Conservation (phyloP, 2,797 vertebrate genomes). For the Phataginus tetradactyla region DNA sequence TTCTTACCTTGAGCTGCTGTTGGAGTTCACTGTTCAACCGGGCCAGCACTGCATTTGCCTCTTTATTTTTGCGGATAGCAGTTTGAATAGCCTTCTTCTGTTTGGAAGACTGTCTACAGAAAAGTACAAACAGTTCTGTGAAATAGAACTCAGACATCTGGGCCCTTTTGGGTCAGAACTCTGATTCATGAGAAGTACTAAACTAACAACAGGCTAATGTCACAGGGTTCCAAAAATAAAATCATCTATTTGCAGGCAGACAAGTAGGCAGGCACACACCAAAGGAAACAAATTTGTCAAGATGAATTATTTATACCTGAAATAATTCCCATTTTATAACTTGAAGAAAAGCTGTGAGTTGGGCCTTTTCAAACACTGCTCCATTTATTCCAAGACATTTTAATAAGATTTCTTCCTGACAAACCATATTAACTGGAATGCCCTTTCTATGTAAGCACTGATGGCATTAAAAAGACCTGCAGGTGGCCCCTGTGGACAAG, state of each 20-base stretch:
- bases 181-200: neutral
- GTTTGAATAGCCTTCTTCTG: conserved; percentile 97
- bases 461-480: conserved; percentile 55
- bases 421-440: conserved; percentile 62
- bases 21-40: conserved; percentile 98
- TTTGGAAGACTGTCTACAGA: conserved; percentile 91
- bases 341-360: conserved; percentile 63
- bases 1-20: conserved; percentile 96
- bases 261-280: neutral
- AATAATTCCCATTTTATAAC: conserved; percentile 62
- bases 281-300: conserved; percentile 65
- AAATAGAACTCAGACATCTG: conserved; percentile 48
- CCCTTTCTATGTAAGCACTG: conserved; percentile 54
- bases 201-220: conserved; percentile 52
- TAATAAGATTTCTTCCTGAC: conserved; percentile 70
- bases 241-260: neutral
- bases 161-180: conserved; percentile 66
- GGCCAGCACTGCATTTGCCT: conserved; percentile 94
- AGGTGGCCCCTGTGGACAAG: neutral
- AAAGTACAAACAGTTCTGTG: conserved; percentile 78
- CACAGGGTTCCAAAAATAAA: conserved; percentile 65
- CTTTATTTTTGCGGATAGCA: conserved; percentile 96
- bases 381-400: conserved; percentile 57
- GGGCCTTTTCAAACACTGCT: conserved; percentile 62
- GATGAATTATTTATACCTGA: conserved; percentile 60